Conservation (phyloP, 2,797 vertebrate genomes). For the Apogon talboti region DNA sequence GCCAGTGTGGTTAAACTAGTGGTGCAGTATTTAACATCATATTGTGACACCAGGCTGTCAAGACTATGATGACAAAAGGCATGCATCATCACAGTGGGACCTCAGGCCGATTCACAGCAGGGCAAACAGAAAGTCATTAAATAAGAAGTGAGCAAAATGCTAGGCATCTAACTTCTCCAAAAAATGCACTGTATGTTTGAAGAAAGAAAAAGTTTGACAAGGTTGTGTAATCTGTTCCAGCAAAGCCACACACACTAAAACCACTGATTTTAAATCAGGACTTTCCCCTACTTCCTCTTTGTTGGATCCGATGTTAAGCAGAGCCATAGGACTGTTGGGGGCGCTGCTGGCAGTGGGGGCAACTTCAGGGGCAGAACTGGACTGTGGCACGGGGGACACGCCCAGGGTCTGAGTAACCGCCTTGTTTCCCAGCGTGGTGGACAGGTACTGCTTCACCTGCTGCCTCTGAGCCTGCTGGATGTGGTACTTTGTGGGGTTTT, state of each 20-base stretch:
- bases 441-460: constrained; percentile 93
- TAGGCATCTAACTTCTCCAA: constrained; percentile 57
- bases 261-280: constrained; percentile 15
- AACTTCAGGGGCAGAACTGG: constrained; percentile 83
- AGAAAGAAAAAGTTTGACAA: constrained; percentile 21
- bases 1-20: constrained; percentile 57
- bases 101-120: constrained; percentile 28
- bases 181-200: constrained; percentile 20
- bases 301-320: constrained; percentile 90
- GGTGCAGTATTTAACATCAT: constrained; percentile 77
- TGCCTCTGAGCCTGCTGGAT: constrained; percentile 92
- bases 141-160: constrained; percentile 43
- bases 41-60: constrained; percentile 75
- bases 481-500: constrained; percentile 94
- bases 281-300: constrained; percentile 89
- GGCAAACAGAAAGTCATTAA: constrained; percentile 73
- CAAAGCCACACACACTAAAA: constrained; percentile 32
- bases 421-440: constrained; percentile 89
- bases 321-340: constrained; percentile 91
- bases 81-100: constrained; percentile 56
- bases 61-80: constrained; percentile 54
- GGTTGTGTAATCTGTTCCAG: constrained; percentile 50
- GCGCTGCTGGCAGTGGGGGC: constrained; percentile 80
- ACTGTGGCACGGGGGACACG: constrained; percentile 78
- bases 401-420: constrained; percentile 85